phyloP scores from a whole-genome alignment of 64 coral and sea anemone genomes.

The Montipora efflorescens region DNA sequence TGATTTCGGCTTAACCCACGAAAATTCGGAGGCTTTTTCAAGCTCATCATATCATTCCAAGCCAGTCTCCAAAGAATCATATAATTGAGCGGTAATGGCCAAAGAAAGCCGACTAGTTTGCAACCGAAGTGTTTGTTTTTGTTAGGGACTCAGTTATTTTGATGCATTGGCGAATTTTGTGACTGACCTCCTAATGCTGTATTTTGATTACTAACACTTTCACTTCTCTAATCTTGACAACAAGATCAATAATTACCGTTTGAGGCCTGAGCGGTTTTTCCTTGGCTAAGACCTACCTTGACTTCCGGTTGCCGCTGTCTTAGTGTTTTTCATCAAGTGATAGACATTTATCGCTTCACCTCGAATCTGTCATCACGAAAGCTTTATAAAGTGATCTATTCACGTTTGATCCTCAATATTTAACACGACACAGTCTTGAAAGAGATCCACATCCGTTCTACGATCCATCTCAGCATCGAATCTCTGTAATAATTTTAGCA shows the following conservation, averaged over 20 bases:
- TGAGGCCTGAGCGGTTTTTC: background rate
- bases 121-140: too few relatives aligned
- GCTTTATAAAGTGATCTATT: conserved; percentile 17
- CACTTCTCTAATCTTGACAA: too few relatives aligned
- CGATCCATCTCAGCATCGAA: background rate
- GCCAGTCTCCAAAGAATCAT: too few relatives aligned
- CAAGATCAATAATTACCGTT: too few relatives aligned
- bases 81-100: too few relatives aligned
- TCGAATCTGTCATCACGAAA: conserved; percentile 54
- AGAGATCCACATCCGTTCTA: background rate
- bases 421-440: conserved; percentile 1
- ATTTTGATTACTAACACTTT: background rate
- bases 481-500: background rate
- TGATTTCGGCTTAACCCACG: too few relatives aligned
- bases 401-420: background rate
- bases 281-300: background rate
- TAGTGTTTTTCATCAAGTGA: background rate
- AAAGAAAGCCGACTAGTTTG: too few relatives aligned
- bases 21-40: too few relatives aligned
- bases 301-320: background rate
- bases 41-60: too few relatives aligned
- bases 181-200: too few relatives aligned
- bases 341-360: conserved; percentile 58
- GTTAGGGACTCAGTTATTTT: too few relatives aligned
- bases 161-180: too few relatives aligned